Evolutionary conservation across 2,888 invertebrate species (phyloP).

Genomic region (Aquatica leii): DNA sequence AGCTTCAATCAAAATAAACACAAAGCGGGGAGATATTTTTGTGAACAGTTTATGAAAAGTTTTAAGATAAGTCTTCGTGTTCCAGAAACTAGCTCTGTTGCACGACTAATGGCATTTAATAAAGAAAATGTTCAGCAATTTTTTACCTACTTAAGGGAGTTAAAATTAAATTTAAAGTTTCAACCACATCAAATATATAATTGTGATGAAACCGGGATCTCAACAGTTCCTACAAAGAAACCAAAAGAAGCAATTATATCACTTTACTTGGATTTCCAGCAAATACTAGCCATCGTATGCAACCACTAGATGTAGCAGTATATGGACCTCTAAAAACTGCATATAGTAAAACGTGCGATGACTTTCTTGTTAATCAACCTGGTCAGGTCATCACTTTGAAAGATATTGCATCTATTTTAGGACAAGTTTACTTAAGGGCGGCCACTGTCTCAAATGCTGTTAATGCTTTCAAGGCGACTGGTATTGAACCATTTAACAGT

Average conservation of each 20-base stretch:
- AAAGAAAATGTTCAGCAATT: neutral
- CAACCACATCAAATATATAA: slow-evolving; percentile 27
- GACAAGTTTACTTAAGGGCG: slow-evolving; percentile 37
- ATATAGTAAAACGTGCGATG: slow-evolving; percentile 37
- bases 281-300: slow-evolving; percentile 42
- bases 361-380: slow-evolving; percentile 13
- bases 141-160: neutral
- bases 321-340: slow-evolving; percentile 41
- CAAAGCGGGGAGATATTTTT: neutral
- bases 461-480: slow-evolving; percentile 36
- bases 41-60: neutral
- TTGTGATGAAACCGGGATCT: slow-evolving; percentile 34
- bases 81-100: neutral
- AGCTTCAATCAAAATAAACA: neutral
- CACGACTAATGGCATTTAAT: neutral
- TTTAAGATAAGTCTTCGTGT: neutral
- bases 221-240: slow-evolving; percentile 20
- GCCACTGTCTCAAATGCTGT: slow-evolving; percentile 38
- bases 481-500: slow-evolving; percentile 36
- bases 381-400: neutral
- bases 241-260: slow-evolving; percentile 32
- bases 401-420: slow-evolving; percentile 36
- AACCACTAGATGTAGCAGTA: slow-evolving; percentile 39
- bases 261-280: slow-evolving; percentile 40
- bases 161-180: slow-evolving; percentile 10